Evolutionary conservation across 2,888 invertebrate genomes (phyloP), one percentile per base, ranked within the genome.

Genomic region (Drosophila falleni): DNA sequence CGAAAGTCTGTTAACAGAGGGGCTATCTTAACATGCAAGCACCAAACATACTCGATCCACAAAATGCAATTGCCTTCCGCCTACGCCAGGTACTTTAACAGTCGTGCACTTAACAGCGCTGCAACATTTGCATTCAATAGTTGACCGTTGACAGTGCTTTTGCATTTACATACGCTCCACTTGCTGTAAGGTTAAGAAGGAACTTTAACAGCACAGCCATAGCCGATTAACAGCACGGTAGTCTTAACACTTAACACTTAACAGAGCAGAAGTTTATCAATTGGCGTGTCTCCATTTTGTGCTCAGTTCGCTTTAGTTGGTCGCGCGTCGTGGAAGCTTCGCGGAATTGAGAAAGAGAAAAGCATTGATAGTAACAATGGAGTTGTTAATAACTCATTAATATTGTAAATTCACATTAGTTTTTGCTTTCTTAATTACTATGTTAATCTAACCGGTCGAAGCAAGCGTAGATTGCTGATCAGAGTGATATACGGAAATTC

Each of bases 371-470:
- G 16, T 15, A 10, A 39, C 35, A 8, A 59, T 74, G 61, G 41
- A 66, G 70, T 66, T 64, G 51, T 35, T 53, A 51, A 76, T 73
- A 73, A 44, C 49, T 65, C 61, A 69, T 62, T 78, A 78, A 73
- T 70, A 37, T 37, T 37, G 37, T 37, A 59, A 62, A 37, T 55
- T 73, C 51, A 49, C 53, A 47, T 61, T 33, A 44, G 58, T 59
- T 71, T 78, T 55, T 67, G 74, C 66, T 65, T 46, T 67, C 39
- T 64, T 71, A 67, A 78, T 78, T 67, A 26, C 41, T 62, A 61
- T 67, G 74, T 73, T 74, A 61, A 59, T 61, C 63, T 59, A 74
- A 78, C 79, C 79, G 75, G 75, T 78, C 74, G 15, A 10, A 10
- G n/a, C 51, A 44, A 42, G 35, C 70, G 35, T 44, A 37, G 53